Evolutionary conservation across 2,113 vertebrate genomes (phyloP), one percentile per base, ranked within the genome.

Genomic region (Odontesthes bonariensis): DNA sequence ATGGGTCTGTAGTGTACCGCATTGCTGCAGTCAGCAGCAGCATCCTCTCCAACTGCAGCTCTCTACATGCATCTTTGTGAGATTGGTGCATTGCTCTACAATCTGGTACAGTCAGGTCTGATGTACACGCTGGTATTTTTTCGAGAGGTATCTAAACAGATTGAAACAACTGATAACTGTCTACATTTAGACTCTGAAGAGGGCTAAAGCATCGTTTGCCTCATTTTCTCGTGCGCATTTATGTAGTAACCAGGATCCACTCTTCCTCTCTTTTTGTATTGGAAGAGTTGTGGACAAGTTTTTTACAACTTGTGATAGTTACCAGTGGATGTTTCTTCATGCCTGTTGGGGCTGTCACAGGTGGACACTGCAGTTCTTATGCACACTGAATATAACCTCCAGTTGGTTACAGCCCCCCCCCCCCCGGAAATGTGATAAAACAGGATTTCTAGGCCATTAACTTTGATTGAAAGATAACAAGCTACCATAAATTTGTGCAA

Each of bases 11-110:
- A 64, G 73, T 82, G 78, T 92, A 87, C 90, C 84, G 91, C 93
- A 92, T 80, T 93, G 92, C 91, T 93, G 92, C 90, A 91, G 91
- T 90, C 85, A 87, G 79, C 80, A 86, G 72, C 86, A 82, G 66
- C 79, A 73, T 74, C 74, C 61, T 77, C 59, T 83, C 72, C 53
- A 66, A 79, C 80, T 84, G 82, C 89, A 88, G 83, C 79, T 82
- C 85, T 84, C 81, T 73, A 63, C 85, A 81, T 82, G 60, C 78
- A 46, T 64, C 82, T 79, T 69, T 62, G 54, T 57, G 58, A 81
- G 79, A 78, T 68, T 90, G 85, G 42, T 87, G 91, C 88, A 91
- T 75, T 85, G 71, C 79, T 78, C 71, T 61, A 70, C 65, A 65
- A 4, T 27, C 20, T 59, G 49, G 40, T 23, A 51, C 19, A 58